Evolutionary conservation across 2,888 invertebrate genomes (phyloP).

Genomic region (Chaetogeoica ovagalla): DNA sequence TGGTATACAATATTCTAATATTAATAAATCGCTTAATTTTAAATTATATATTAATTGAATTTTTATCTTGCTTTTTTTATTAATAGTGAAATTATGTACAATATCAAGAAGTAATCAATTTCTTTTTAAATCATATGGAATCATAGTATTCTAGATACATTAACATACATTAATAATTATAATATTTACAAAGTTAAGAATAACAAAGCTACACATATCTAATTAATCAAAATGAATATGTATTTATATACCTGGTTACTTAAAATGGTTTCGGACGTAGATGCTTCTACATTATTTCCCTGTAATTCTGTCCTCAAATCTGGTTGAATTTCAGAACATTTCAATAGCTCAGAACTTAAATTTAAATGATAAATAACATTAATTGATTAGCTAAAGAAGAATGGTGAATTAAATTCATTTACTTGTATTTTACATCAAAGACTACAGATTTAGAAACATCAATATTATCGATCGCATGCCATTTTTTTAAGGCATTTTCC

Average conservation of each 20-base stretch:
- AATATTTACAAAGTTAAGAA: too few species aligned
- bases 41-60: too few species aligned
- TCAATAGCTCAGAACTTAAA: background rate
- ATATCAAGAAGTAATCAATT: too few species aligned
- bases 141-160: too few species aligned
- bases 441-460: background rate
- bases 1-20: too few species aligned
- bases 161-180: too few species aligned
- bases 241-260: slow-evolving; percentile 1
- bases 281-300: background rate
- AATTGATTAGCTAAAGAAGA: background rate
- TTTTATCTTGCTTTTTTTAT: too few species aligned
- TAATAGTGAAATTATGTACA: too few species aligned
- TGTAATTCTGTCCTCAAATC: background rate
- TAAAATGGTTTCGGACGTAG: background rate
- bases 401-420: background rate
- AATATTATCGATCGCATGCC: background rate
- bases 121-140: too few species aligned
- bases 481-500: background rate
- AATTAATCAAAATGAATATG: background rate
- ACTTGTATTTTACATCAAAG: background rate
- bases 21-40: too few species aligned
- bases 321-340: background rate
- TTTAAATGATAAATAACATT: background rate
- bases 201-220: too few species aligned